These are phyloP conservation scores for Helostoma temminkii DNA, from an alignment of 2,797 vertebrate species.

Conservation along the genomic window DNA sequence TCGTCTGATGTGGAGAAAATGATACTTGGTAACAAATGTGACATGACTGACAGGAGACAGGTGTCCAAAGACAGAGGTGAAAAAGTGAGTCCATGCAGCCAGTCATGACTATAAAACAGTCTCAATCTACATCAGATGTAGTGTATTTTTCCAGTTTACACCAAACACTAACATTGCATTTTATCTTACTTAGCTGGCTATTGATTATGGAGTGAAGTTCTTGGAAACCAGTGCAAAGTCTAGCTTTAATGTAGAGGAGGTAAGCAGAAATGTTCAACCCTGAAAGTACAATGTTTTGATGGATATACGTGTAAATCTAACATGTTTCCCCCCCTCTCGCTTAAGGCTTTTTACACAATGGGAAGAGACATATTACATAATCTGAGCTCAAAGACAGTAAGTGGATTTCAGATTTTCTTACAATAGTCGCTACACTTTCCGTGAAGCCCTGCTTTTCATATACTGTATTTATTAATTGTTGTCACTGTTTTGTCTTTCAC, in stretches of 20 bases:
- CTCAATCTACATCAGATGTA: not conserved
- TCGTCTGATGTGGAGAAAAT: slow-evolving; percentile 98
- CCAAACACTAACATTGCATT: not conserved
- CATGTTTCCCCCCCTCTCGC: slow-evolving; percentile 39
- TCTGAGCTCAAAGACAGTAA: slow-evolving; percentile 97
- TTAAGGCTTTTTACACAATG: slow-evolving; percentile 96
- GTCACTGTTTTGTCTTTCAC: slow-evolving; percentile 30
- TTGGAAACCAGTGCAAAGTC: slow-evolving; percentile 99
- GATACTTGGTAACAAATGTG: slow-evolving; percentile 98
- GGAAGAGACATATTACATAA: slow-evolving; percentile 97
- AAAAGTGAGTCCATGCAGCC: slow-evolving; percentile 85
- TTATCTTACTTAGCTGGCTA: slow-evolving; percentile 89
- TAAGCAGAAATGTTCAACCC: slow-evolving; percentile 65
- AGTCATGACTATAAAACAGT: not conserved
- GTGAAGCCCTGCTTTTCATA: slow-evolving; percentile 11
- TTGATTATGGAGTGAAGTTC: slow-evolving; percentile 99
- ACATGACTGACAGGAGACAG: slow-evolving; percentile 98
- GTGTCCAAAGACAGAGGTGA: slow-evolving; percentile 99
- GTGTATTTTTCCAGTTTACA: not conserved
- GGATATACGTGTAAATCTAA: not conserved
- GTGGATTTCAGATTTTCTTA: slow-evolving; percentile 48
- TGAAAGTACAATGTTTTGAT: not conserved
- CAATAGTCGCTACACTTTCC: not conserved
- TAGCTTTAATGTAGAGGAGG: slow-evolving; percentile 97
- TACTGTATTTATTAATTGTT: slow-evolving; percentile 8